Percentiles rank a stretch among this genome's conserved stretches.
Evolutionary conservation across 2,113 vertebrate genomes (phyloP).

Genomic region (Pica pica): DNA sequence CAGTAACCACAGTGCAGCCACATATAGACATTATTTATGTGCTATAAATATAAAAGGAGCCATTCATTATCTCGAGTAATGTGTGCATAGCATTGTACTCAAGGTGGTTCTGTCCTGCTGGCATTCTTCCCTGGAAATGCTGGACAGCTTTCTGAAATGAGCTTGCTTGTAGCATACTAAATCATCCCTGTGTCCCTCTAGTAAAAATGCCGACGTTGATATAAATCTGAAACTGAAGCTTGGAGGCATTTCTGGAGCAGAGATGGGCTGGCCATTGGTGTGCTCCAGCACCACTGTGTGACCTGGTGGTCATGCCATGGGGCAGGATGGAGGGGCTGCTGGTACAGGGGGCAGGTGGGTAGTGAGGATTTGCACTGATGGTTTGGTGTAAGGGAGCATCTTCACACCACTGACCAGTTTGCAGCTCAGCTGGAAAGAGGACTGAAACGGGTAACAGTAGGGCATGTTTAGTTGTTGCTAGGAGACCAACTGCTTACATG

Average conservation of each 20-base stretch:
- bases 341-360: rapidly evolving
- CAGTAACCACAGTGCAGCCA: not conserved
- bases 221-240: not conserved
- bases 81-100: not conserved
- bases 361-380: rapidly evolving
- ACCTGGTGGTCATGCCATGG: not conserved
- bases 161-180: not conserved
- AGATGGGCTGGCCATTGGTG: not conserved
- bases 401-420: not conserved
- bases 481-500: not conserved
- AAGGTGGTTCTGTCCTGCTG: not conserved
- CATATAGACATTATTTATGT: not conserved
- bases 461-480: not conserved
- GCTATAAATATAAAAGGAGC: not conserved
- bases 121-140: not conserved
- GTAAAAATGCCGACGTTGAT: not conserved
- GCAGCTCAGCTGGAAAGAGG: not conserved
- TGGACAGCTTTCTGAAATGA: not conserved
- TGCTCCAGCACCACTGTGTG: not conserved
- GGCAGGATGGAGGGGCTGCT: not conserved
- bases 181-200: not conserved
- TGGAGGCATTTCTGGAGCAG: not conserved
- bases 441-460: not conserved
- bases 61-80: not conserved
- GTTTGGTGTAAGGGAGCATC: not conserved